These are phyloP conservation scores for Scaptodrosophila latifasciaeformis DNA, from an alignment of 2,888 invertebrate genomes.

Conservation along the genomic window DNA sequence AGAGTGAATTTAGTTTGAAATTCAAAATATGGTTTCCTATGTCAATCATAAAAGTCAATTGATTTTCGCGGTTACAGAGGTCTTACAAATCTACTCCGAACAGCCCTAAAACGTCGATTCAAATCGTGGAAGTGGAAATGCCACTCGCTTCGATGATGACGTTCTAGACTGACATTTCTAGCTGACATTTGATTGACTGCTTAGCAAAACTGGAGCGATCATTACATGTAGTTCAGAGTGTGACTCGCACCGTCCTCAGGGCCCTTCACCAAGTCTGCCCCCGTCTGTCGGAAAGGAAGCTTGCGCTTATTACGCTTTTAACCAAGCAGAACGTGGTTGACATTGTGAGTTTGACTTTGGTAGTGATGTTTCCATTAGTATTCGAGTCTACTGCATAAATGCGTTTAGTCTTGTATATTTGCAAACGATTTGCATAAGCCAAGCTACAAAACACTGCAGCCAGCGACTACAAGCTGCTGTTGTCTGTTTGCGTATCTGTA, in stretches of 20 bases:
- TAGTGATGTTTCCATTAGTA: too few relatives aligned
- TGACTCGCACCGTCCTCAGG: too few relatives aligned
- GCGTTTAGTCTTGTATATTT: conserved; percentile 46
- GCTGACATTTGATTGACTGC: conserved; percentile 47
- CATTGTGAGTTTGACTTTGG: not conserved
- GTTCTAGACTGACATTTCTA: conserved; percentile 6
- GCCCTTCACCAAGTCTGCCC: too few relatives aligned
- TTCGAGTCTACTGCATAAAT: conserved; percentile 54
- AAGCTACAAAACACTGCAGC: conserved; percentile 10
- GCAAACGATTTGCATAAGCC: conserved; percentile 49
- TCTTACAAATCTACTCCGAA: too few relatives aligned
- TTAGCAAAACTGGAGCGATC: conserved; percentile 32
- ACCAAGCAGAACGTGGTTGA: conserved; percentile 20
- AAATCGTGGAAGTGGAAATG: conserved; percentile 33
- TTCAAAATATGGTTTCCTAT: too few relatives aligned
- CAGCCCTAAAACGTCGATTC: too few relatives aligned
- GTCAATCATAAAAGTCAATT: conserved; percentile 51
- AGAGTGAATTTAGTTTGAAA: too few relatives aligned
- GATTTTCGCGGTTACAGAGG: conserved; percentile 44
- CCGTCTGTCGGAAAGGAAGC: too few relatives aligned
- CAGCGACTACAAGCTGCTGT: conserved; percentile 14
- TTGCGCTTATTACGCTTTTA: conserved; percentile 35
- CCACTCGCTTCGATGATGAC: conserved; percentile 27
- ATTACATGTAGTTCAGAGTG: conserved; percentile 11
- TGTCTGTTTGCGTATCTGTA: conserved; percentile 23